Evolutionary conservation across 2,113 vertebrate genomes (phyloP), one percentile per base, ranked within the genome.

Genomic region (Astur gentilis): DNA sequence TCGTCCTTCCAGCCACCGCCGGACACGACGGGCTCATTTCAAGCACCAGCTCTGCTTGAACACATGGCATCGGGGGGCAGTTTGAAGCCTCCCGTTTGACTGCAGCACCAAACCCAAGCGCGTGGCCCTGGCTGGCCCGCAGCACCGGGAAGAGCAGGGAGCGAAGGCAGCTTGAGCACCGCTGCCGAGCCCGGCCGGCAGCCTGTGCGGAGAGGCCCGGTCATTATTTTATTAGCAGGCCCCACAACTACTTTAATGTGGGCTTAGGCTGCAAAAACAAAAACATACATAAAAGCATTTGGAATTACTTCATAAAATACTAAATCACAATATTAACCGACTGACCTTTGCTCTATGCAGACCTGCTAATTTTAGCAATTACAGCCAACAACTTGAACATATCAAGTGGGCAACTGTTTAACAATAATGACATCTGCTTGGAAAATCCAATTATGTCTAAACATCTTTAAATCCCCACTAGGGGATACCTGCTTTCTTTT

Each of bases 321-420:
- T 97, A 97, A 95, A 92, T 96, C 76, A 98, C 84, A 84, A 97
- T 98, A 98, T 98, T 98, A 98, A 98, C 97, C 69, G 75, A 93
- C 97, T 97, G 99, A 99, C 99, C 99, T 99, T 97, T 99, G 98
- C 97, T 98, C 98, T 97, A 90, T 21, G 70, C 97, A 97, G 98
- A 98, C 98, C 98, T 98, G 98, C 98, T 99, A 99, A 99, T 99
- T 98, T 98, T 98, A 97, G 98, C 98, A 98, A 98, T 99, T 98
- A 98, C 98, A 96, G 97, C 98, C 98, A 98, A 98, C 98, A 98
- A 98, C 98, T 98, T 98, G 98, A 98, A 98, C 98, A 98, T 98
- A 97, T 99, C 98, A 98, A 99, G 98, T 98, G 98, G 97, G 97
- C 93, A 97, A 98, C 98, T 97, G 98, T 98, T 98, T 98, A 93